Conservation (phyloP, 1,140 invertebrate species). For the Atopsyche davidsoni region DNA sequence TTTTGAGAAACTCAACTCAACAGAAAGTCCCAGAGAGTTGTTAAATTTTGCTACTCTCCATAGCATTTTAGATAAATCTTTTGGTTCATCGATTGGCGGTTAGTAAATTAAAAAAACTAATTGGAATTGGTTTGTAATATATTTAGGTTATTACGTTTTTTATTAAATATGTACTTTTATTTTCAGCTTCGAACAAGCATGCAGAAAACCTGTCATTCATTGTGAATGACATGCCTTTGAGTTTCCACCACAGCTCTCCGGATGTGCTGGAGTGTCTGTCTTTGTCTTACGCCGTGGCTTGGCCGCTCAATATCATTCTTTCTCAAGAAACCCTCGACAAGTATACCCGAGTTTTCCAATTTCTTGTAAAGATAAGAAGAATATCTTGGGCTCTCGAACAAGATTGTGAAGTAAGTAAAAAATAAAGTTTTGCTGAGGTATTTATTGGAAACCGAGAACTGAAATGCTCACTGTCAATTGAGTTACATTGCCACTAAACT, state of each 20-base stretch:
- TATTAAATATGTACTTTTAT: constrained; percentile 1
- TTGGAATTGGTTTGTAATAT: constrained; percentile 22
- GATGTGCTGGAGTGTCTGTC: constrained; percentile 59
- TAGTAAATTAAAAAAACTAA: constrained; percentile 23
- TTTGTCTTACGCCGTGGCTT: constrained; percentile 62
- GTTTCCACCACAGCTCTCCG: constrained; percentile 55
- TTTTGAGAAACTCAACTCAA: constrained; percentile 57
- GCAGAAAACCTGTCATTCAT: constrained; percentile 54
- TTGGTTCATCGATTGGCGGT: constrained; percentile 48
- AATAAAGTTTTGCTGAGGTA: too few species aligned
- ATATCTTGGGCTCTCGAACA: constrained; percentile 65
- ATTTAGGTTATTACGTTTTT: neutral
- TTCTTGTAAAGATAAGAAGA: constrained; percentile 66
- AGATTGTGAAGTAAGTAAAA: constrained; percentile 52
- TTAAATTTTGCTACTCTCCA: constrained; percentile 62
- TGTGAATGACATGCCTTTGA: constrained; percentile 50
- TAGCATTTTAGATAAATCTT: constrained; percentile 58
- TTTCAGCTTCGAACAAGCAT: constrained; percentile 48
- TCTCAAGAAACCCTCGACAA: constrained; percentile 60
- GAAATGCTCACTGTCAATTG: too few species aligned
- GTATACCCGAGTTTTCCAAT: constrained; percentile 68
- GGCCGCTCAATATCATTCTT: constrained; percentile 72
- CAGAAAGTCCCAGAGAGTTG: constrained; percentile 56
- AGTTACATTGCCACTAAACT: too few species aligned
- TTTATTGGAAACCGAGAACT: neutral